A percentile compares a stretch with the other conserved stretches of the same genome.
Conservation (phyloP, 2,113 vertebrate genomes). For the Cettia cetti region DNA sequence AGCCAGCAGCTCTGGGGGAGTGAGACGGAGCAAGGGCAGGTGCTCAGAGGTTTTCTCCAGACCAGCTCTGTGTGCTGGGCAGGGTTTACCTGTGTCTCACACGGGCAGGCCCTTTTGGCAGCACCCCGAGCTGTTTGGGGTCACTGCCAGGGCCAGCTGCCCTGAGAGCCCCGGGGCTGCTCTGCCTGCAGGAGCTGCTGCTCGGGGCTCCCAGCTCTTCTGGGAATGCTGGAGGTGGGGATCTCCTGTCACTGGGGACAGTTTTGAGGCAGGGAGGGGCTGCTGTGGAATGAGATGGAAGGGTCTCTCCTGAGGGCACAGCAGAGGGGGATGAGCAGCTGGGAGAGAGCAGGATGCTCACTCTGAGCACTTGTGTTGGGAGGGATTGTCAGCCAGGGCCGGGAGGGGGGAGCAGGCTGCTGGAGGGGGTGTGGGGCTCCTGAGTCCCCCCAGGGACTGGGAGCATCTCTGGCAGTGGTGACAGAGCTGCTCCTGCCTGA, state of each 20-base stretch:
- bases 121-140: neutral
- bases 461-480: accelerated
- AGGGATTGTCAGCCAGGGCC: neutral
- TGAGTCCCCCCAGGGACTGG: neutral
- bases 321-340: neutral
- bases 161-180: neutral
- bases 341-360: neutral
- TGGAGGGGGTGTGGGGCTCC: neutral
- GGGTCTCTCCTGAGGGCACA: accelerated
- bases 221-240: neutral
- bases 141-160: neutral
- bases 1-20: neutral
- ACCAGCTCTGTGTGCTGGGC: no score
- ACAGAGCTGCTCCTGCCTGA: neutral
- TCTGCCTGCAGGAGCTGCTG: neutral
- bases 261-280: neutral
- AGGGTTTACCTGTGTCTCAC: neutral
- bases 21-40: accelerated
- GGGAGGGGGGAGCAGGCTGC: neutral
- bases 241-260: accelerated
- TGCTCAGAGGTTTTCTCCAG: no score
- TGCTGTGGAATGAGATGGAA: neutral
- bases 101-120: neutral
- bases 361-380: neutral
- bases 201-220: neutral